phyloP scores from a whole-genome alignment of 1,140 invertebrate species.

The Littorina saxatilis region DNA sequence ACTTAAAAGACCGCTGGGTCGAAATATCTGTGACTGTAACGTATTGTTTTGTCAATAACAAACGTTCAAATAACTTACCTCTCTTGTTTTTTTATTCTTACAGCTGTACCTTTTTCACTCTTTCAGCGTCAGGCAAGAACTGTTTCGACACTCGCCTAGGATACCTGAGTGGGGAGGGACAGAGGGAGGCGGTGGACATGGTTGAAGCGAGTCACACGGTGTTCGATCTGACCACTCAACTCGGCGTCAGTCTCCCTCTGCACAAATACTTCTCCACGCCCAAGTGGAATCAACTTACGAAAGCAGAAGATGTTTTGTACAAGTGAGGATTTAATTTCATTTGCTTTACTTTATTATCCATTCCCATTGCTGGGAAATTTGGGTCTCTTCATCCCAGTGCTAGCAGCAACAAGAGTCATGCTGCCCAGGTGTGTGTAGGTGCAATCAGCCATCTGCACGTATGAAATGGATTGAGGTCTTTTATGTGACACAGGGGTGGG shows the following conservation, averaged over 20 bases:
- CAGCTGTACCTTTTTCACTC: no score
- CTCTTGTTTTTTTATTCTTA: no score
- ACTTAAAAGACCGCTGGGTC: no score
- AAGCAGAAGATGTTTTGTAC: constrained; percentile 70
- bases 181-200: constrained; percentile 60
- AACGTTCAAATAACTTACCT: no score
- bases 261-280: constrained; percentile 67
- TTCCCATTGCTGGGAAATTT: no score
- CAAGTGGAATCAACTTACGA: constrained; percentile 67
- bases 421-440: no score
- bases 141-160: constrained; percentile 71
- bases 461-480: background rate
- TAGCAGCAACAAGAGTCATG: no score
- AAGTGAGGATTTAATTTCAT: constrained; percentile 48
- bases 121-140: constrained; percentile 69
- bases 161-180: constrained; percentile 37
- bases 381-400: no score
- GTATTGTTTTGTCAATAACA: no score
- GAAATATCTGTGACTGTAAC: no score
- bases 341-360: background rate
- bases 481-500: no score
- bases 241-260: constrained; percentile 70
- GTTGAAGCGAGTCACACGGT: constrained; percentile 68
- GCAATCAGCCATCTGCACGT: no score
- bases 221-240: constrained; percentile 71